Conservation (phyloP, 2,797 vertebrate genomes). For the Malurus leucopterus region DNA sequence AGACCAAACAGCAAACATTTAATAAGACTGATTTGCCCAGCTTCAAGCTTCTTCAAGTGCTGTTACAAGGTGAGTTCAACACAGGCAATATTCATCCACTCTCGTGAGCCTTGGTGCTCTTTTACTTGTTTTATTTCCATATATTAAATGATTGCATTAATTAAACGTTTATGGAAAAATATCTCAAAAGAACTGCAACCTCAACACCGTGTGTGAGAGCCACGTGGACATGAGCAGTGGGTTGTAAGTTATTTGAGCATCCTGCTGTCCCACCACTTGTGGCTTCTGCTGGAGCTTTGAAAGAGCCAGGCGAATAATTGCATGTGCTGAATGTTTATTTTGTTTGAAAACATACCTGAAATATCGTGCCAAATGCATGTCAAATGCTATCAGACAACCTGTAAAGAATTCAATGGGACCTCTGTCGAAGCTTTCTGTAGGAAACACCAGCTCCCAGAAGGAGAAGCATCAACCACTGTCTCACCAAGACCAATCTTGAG, state of each 20-base stretch:
- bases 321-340: background rate
- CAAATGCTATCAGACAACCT: background rate
- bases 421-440: background rate
- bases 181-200: background rate
- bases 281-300: background rate
- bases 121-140: background rate
- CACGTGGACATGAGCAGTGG: fast-evolving
- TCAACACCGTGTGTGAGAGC: background rate
- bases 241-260: background rate
- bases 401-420: fast-evolving
- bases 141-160: background rate
- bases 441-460: background rate
- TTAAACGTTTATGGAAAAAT: background rate
- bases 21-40: background rate
- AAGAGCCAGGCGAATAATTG: background rate
- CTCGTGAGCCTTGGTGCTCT: background rate
- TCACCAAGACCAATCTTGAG: background rate
- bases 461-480: background rate
- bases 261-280: background rate
- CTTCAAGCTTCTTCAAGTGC: background rate
- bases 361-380: background rate
- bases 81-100: background rate
- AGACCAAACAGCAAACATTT: background rate
- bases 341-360: background rate
- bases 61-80: background rate